Evolutionary conservation across 35 echinoderm and acorn worm species (phyloP).

Genomic region (Holothuria glaberrima): DNA sequence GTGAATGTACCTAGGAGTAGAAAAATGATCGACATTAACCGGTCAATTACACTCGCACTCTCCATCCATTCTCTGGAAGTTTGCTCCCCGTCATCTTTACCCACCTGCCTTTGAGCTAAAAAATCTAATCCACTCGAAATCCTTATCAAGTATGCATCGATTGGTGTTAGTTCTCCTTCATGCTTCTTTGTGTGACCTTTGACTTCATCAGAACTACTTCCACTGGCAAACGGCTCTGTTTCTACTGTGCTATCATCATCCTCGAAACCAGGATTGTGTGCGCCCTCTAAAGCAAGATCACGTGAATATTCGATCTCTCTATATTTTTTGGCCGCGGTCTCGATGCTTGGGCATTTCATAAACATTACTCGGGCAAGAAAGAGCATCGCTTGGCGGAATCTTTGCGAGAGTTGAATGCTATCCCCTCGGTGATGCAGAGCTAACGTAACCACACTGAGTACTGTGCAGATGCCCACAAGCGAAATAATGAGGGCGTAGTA

Average conservation of each 20-base stretch:
- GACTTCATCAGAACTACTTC: conserved; percentile 8
- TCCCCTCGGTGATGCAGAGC: conserved; percentile 78
- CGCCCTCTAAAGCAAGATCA: conserved; percentile 51
- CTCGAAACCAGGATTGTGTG: conserved; percentile 81
- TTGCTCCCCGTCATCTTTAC: conserved; percentile 55
- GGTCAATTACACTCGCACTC: conserved; percentile 75
- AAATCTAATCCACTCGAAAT: conserved; percentile 56
- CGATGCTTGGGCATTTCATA: conserved; percentile 43
- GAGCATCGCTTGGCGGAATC: conserved; percentile 60
- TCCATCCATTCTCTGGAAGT: conserved; percentile 75
- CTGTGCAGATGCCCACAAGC: conserved; percentile 74
- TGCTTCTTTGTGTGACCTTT: background rate
- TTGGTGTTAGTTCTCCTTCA: conserved; percentile 12
- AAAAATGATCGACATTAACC: conserved; percentile 63
- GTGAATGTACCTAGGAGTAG: conserved; percentile 19
- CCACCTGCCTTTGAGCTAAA: conserved; percentile 52
- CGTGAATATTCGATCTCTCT: conserved; percentile 31
- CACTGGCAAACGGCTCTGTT: conserved; percentile 19
- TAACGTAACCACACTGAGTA: conserved; percentile 61
- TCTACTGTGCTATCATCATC: conserved; percentile 36
- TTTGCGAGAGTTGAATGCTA: conserved; percentile 68
- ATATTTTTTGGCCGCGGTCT: conserved; percentile 58
- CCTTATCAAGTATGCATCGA: conserved; percentile 60
- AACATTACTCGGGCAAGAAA: conserved; percentile 47
- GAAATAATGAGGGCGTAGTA: conserved; percentile 83